A percentile compares a stretch with the other conserved stretches of the same genome.
These are phyloP conservation scores for Chinchilla lanigera DNA, from an alignment of 2,113 vertebrate species.

Conservation along the genomic window DNA sequence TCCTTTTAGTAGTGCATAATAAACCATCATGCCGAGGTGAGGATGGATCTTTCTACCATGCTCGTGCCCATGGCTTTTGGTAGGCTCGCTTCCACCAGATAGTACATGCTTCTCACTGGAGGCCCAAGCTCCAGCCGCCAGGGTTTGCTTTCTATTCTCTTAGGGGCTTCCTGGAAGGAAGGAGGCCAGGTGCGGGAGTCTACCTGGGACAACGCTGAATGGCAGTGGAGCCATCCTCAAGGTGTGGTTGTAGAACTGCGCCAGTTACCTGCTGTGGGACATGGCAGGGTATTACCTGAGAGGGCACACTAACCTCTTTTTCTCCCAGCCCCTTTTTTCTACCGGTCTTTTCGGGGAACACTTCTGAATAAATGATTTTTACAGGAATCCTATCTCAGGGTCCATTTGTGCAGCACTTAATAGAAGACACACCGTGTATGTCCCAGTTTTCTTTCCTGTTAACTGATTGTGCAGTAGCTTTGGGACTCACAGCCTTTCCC, in stretches of 20 bases:
- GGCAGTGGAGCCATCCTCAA: not conserved
- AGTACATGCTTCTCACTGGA: not conserved
- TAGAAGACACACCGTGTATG: not conserved
- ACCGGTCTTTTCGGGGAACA: not conserved
- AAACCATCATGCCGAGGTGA: not conserved
- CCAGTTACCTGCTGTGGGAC: rapidly evolving
- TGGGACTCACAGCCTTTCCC: not conserved
- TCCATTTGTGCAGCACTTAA: not conserved
- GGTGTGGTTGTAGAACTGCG: not conserved
- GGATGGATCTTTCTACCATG: not conserved
- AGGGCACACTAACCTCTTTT: not conserved
- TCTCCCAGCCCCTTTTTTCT: not conserved
- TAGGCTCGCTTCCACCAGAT: not conserved
- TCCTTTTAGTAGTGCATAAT: not conserved
- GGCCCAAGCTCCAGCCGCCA: not conserved
- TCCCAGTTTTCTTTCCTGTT: not conserved
- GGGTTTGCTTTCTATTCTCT: not conserved
- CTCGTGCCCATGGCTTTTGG: not conserved
- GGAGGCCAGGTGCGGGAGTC: not conserved
- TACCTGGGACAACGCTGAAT: not conserved
- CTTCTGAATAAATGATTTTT: not conserved
- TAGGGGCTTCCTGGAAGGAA: not conserved
- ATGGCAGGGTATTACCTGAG: not conserved
- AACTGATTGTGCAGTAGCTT: not conserved
- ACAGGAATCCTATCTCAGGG: not conserved